Evolutionary conservation across 2,888 invertebrate species (phyloP).

Genomic region (Macrophya alboannulata): DNA sequence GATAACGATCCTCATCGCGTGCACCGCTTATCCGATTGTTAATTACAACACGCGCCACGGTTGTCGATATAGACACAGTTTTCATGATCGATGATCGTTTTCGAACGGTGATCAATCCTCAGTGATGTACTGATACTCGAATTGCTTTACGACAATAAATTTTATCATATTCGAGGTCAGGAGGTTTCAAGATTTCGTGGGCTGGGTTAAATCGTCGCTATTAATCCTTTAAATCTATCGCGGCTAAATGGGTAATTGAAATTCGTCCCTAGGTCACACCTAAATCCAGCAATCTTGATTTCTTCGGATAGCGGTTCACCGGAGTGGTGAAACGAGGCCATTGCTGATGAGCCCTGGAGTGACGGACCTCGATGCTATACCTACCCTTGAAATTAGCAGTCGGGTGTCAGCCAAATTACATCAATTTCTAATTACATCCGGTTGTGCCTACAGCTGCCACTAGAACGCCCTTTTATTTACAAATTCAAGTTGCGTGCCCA

Average conservation of each 20-base stretch:
- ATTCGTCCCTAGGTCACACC: conserved; percentile 35
- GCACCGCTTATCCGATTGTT: neutral
- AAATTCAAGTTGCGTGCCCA: neutral
- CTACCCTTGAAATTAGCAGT: conserved; percentile 43
- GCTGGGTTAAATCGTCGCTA: neutral
- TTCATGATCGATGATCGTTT: neutral
- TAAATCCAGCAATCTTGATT: conserved; percentile 45
- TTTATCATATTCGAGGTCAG: neutral
- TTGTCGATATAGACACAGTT: neutral
- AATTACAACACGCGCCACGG: neutral
- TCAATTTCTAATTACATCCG: conserved; percentile 40
- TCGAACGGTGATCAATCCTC: neutral
- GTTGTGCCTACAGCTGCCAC: conserved; percentile 33
- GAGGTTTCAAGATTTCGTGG: neutral
- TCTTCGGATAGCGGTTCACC: conserved; percentile 42
- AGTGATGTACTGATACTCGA: neutral
- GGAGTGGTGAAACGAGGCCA: conserved; percentile 9
- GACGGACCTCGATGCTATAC: conserved; percentile 26
- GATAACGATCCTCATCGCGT: conserved; percentile 23
- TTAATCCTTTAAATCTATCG: conserved; percentile 27
- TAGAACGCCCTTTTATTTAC: conserved; percentile 11
- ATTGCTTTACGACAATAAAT: neutral
- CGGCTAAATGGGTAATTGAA: conserved; percentile 23
- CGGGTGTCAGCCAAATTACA: conserved; percentile 35
- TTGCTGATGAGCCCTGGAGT: conserved; percentile 33